Conservation (phyloP, 2,113 vertebrate genomes). For the Nannospalax galili region DNA sequence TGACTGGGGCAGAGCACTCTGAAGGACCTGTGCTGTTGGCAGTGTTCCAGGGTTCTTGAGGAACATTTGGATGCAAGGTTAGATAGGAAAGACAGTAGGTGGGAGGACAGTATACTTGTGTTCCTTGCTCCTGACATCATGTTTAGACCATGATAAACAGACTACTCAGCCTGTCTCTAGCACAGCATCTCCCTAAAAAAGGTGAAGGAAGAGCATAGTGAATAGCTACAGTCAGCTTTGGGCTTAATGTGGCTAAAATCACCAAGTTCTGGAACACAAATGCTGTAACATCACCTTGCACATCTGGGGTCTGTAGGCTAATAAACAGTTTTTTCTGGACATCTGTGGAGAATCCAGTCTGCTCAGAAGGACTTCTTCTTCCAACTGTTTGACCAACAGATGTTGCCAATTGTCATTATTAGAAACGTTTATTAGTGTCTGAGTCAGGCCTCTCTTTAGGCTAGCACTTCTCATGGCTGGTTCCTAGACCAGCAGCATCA, state of each 20-base stretch:
- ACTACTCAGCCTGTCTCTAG: not conserved
- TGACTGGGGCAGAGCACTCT: accelerated
- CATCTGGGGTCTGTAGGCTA: constrained; percentile 57
- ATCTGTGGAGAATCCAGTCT: constrained; percentile 69
- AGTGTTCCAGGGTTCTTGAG: not conserved
- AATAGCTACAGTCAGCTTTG: not conserved
- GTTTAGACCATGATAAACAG: not conserved
- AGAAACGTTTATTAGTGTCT: not conserved
- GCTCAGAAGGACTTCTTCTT: constrained; percentile 40
- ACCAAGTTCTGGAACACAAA: constrained; percentile 16
- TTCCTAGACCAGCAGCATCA: not conserved
- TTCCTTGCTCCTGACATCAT: not conserved
- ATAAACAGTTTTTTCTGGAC: constrained; percentile 23
- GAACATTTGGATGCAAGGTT: not conserved
- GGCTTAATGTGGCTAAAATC: not conserved
- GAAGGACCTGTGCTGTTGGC: not conserved
- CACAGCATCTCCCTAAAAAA: not conserved
- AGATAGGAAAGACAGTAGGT: not conserved
- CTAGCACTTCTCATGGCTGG: not conserved
- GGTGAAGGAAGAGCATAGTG: not conserved
- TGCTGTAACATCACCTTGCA: constrained; percentile 38
- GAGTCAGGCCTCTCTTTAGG: not conserved
- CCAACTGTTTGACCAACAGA: constrained; percentile 53
- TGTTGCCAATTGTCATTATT: constrained; percentile 33
- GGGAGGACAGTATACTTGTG: not conserved